These are phyloP conservation scores for Ganaspis brasiliensis DNA, from an alignment of 2,888 invertebrate genomes.

Conservation along the genomic window DNA sequence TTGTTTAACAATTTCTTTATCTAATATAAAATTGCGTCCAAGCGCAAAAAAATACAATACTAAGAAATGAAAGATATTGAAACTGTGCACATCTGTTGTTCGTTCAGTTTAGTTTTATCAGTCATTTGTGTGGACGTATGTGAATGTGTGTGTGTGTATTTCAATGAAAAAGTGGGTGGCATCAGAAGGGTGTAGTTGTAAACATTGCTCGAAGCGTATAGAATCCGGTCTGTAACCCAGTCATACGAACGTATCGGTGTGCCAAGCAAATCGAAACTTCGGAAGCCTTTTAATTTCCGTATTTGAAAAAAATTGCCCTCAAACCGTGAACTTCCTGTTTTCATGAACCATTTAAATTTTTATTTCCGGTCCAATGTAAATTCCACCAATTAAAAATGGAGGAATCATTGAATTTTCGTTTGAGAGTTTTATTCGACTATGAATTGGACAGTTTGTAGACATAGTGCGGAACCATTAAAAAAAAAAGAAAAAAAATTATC, in stretches of 20 bases:
- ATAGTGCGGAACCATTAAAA: background rate
- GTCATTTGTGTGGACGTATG: conserved; percentile 4
- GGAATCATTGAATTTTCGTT: background rate
- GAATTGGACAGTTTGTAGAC: background rate
- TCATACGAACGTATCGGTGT: conserved; percentile 16
- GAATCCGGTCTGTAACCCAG: conserved; percentile 38
- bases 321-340: conserved; percentile 25
- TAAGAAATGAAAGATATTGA: conserved; percentile 9
- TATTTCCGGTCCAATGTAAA: background rate
- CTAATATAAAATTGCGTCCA: background rate
- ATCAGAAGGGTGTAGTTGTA: conserved; percentile 48
- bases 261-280: conserved; percentile 28
- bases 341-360: conserved; percentile 2
- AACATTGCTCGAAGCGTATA: conserved; percentile 49
- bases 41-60: background rate
- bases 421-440: background rate
- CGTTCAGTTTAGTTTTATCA: conserved; percentile 8
- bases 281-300: conserved; percentile 35
- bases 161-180: conserved; percentile 55
- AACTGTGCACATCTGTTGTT: conserved; percentile 28
- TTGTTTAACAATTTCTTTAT: background rate
- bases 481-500: conserved; percentile 5
- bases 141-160: conserved; percentile 32
- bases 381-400: background rate
- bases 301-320: background rate